phyloP scores from a whole-genome alignment of 2,113 vertebrate species.

The Pseudorhombus dupliciocellatus region DNA sequence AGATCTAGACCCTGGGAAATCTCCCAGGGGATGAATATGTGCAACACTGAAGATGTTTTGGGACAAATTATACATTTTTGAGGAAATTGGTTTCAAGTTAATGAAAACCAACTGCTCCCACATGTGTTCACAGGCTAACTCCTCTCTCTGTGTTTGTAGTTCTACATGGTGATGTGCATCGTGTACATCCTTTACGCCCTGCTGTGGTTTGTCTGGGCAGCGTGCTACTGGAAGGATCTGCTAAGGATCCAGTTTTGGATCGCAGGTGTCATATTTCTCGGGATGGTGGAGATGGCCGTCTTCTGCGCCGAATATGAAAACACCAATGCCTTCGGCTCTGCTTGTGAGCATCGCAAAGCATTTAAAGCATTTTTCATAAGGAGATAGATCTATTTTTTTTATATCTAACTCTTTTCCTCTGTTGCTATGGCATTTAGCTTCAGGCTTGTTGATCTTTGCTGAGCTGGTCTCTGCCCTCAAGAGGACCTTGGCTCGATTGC shows the following conservation, averaged over 20 bases:
- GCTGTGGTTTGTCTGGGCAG: slow-evolving; percentile 88
- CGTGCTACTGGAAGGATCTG: slow-evolving; percentile 92
- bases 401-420: not conserved
- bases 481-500: slow-evolving; percentile 87
- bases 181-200: slow-evolving; percentile 87
- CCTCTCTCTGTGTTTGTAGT: slow-evolving; percentile 67
- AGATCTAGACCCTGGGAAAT: not conserved
- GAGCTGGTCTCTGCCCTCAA: slow-evolving; percentile 88
- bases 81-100: slow-evolving; percentile 8
- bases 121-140: slow-evolving; percentile 23
- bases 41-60: slow-evolving; percentile 4
- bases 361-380: not conserved
- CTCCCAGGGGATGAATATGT: not conserved
- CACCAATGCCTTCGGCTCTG: slow-evolving; percentile 84
- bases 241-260: slow-evolving; percentile 93
- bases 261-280: slow-evolving; percentile 89
- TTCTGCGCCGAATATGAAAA: slow-evolving; percentile 91
- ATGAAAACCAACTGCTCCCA: slow-evolving; percentile 25
- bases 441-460: slow-evolving; percentile 85
- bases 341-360: slow-evolving; percentile 77
- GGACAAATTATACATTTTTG: not conserved
- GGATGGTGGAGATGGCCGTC: slow-evolving; percentile 91
- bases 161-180: slow-evolving; percentile 92
- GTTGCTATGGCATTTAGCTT: slow-evolving; percentile 69
- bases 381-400: no score